Conservation (phyloP, 2,888 invertebrate genomes). For the Drymonia ruficornis region DNA sequence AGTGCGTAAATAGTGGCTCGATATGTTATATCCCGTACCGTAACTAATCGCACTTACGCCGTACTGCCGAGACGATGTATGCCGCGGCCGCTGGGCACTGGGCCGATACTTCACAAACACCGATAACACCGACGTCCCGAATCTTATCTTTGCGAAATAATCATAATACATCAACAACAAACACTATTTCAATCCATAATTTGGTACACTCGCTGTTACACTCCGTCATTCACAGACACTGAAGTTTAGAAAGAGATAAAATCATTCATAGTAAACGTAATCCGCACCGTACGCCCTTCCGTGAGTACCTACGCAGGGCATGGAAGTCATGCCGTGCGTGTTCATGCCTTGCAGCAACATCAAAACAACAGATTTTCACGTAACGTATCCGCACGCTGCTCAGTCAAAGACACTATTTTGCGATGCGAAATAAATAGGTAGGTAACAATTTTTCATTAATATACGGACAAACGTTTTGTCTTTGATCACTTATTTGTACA, state of each 20-base stretch:
- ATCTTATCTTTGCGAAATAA: slow-evolving; percentile 72
- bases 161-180: slow-evolving; percentile 81
- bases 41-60: slow-evolving; percentile 59
- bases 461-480: slow-evolving; percentile 60
- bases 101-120: slow-evolving; percentile 49
- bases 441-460: no score
- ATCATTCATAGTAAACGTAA: slow-evolving; percentile 85
- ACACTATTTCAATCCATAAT: slow-evolving; percentile 80
- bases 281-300: slow-evolving; percentile 80
- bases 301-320: slow-evolving; percentile 78
- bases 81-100: slow-evolving; percentile 54
- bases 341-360: slow-evolving; percentile 70
- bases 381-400: slow-evolving; percentile 54
- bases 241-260: slow-evolving; percentile 84
- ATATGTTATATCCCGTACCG: slow-evolving; percentile 65
- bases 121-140: slow-evolving; percentile 69
- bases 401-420: slow-evolving; percentile 45
- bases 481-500: slow-evolving; percentile 70
- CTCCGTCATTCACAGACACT: slow-evolving; percentile 84
- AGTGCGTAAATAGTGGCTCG: slow-evolving; percentile 78
- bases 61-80: slow-evolving; percentile 64
- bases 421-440: slow-evolving; percentile 46
- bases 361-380: slow-evolving; percentile 75
- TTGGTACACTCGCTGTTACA: slow-evolving; percentile 81
- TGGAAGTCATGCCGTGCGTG: slow-evolving; percentile 84